phyloP scores from a whole-genome alignment of 1,140 invertebrate species.

The Drosophila santomea region DNA sequence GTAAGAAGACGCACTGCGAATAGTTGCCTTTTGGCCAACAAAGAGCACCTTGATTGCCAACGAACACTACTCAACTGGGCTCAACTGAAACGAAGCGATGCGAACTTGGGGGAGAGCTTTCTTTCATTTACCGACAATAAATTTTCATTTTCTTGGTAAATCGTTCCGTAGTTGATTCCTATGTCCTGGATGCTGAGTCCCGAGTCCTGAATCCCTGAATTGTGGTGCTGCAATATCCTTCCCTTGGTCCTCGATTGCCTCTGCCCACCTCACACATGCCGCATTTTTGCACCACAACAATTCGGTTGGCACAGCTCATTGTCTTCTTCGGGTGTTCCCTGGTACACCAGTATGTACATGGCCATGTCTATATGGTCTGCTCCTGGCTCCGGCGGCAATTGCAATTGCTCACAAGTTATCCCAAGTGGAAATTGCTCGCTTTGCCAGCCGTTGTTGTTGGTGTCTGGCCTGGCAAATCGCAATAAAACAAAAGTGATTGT shows the following conservation, averaged over 20 bases:
- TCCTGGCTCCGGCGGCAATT: slow-evolving; percentile 48
- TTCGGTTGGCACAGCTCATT: slow-evolving; percentile 80
- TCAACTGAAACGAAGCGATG: slow-evolving; percentile 23
- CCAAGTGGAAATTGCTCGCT: slow-evolving; percentile 79
- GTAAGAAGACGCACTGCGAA: slow-evolving; percentile 59
- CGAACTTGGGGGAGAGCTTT: slow-evolving; percentile 53
- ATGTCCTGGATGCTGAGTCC: background rate
- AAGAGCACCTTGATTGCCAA: slow-evolving; percentile 57
- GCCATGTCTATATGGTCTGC: slow-evolving; percentile 3
- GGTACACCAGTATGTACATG: background rate
- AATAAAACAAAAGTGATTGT: slow-evolving; percentile 84
- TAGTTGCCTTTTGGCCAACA: slow-evolving; percentile 49
- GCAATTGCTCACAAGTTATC: slow-evolving; percentile 83
- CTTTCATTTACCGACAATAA: slow-evolving; percentile 83
- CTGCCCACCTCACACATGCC: slow-evolving; percentile 68
- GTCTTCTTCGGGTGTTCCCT: slow-evolving; percentile 60
- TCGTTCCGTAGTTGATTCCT: slow-evolving; percentile 49
- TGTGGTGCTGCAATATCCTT: slow-evolving; percentile 26
- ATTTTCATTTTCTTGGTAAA: slow-evolving; percentile 84
- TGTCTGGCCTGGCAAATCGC: slow-evolving; percentile 62
- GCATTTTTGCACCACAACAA: slow-evolving; percentile 83
- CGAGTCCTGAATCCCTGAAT: slow-evolving; percentile 2
- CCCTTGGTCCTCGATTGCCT: slow-evolving; percentile 70
- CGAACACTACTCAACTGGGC: slow-evolving; percentile 35
- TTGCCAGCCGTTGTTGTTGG: slow-evolving; percentile 50